Conservation (phyloP, 1,140 invertebrate species). For the Drosophila miranda region DNA sequence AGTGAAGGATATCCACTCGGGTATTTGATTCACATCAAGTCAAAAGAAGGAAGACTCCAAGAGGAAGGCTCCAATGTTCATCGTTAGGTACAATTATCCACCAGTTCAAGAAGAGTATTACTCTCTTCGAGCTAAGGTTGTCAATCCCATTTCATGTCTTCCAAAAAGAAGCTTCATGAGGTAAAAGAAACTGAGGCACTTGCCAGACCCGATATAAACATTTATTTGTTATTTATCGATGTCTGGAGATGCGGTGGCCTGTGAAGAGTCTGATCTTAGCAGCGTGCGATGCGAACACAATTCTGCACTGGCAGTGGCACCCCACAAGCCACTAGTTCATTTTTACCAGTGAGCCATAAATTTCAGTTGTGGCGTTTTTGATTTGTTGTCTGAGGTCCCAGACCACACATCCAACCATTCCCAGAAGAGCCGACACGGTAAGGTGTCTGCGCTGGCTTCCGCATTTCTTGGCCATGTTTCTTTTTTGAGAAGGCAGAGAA, state of each 20-base stretch:
- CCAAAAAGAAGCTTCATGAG: slow-evolving; percentile 19
- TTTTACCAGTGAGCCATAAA: slow-evolving; percentile 38
- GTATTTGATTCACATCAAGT: no score
- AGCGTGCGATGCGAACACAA: slow-evolving; percentile 30
- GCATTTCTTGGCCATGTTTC: slow-evolving; percentile 18
- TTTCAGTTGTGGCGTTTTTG: slow-evolving; percentile 29
- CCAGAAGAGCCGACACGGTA: not conserved
- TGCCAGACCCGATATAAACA: not conserved
- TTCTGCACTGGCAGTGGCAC: slow-evolving; percentile 22
- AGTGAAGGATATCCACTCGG: not conserved
- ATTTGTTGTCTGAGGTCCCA: slow-evolving; percentile 40
- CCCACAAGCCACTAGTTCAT: slow-evolving; percentile 8
- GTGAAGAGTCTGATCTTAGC: slow-evolving; percentile 24
- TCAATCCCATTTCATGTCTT: slow-evolving; percentile 5
- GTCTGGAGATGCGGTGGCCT: slow-evolving; percentile 27
- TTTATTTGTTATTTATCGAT: slow-evolving; percentile 28
- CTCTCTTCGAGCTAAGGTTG: not conserved
- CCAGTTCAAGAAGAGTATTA: slow-evolving; percentile 1
- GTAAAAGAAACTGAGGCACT: slow-evolving; percentile 22
- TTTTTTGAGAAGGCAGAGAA: not conserved
- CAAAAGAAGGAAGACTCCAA: no score
- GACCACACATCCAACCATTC: slow-evolving; percentile 16
- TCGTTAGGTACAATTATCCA: no score
- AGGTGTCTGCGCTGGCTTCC: slow-evolving; percentile 22
- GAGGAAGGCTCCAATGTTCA: no score